phyloP scores from a whole-genome alignment of 2,113 vertebrate species.

The Alectura lathami region DNA sequence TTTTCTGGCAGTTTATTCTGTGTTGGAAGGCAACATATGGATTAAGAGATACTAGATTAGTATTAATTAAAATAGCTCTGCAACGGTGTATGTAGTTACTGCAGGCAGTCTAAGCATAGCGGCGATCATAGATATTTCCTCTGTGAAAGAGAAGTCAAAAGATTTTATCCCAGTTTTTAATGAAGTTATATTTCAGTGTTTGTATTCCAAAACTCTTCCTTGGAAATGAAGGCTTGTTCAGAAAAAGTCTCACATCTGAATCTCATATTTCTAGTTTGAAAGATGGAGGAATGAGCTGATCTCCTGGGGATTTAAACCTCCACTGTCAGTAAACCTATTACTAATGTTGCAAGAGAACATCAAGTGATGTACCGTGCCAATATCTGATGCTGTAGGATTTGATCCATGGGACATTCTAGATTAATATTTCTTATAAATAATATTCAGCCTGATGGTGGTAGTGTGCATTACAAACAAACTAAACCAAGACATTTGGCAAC shows the following conservation, averaged over 20 bases:
- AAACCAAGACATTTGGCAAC: background rate
- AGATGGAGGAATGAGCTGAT: background rate
- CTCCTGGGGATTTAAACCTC: background rate
- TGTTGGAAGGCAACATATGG: background rate
- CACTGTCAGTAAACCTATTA: background rate
- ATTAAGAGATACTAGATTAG: background rate
- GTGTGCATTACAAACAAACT: background rate
- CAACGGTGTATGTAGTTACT: background rate
- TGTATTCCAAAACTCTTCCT: background rate
- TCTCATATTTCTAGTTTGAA: background rate
- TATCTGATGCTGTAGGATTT: background rate
- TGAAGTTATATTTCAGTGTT: background rate
- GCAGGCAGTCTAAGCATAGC: background rate
- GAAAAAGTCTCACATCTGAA: background rate
- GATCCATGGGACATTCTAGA: background rate
- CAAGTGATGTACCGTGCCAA: rapidly evolving
- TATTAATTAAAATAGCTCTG: background rate
- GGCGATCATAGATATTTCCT: background rate
- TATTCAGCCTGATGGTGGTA: background rate
- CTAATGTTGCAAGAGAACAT: background rate
- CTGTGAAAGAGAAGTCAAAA: background rate
- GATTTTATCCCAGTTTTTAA: background rate
- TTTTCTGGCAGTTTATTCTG: background rate
- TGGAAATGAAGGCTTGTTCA: background rate
- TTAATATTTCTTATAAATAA: background rate